Evolutionary conservation across 1,140 invertebrate species (phyloP).

Genomic region (Hycleus phaleratus): DNA sequence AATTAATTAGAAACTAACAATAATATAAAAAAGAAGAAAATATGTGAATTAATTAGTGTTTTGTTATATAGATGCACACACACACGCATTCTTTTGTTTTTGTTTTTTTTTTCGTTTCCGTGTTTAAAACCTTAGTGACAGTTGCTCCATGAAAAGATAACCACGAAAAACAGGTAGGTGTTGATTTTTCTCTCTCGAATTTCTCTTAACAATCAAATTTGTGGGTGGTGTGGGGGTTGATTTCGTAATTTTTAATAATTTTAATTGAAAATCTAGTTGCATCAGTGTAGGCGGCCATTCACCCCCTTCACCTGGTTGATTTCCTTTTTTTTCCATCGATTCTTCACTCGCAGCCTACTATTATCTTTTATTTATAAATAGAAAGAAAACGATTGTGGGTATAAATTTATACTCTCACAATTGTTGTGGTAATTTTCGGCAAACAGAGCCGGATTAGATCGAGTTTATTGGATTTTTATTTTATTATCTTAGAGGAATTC

Average conservation of each 20-base stretch:
- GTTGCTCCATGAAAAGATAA: no score
- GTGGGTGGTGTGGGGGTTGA: neutral
- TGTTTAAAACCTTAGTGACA: neutral
- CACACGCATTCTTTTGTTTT: neutral
- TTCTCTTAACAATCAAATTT: neutral
- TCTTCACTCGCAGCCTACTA: neutral
- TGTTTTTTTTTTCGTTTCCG: neutral
- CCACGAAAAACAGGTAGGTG: neutral
- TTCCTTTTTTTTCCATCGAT: neutral
- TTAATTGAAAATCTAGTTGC: neutral
- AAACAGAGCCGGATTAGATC: neutral
- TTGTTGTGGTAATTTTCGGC: neutral
- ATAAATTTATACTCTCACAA: neutral
- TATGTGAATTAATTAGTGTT: no score
- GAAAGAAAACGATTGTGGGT: neutral
- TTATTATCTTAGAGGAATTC: no score
- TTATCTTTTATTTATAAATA: neutral
- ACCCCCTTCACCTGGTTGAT: neutral
- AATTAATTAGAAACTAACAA: neutral
- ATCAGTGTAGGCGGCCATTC: conserved; percentile 2
- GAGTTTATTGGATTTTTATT: no score
- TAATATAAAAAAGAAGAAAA: neutral
- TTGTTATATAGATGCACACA: no score
- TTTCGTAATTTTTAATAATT: neutral
- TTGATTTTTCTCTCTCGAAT: no score